phyloP scores from a whole-genome alignment of 1,140 invertebrate genomes.

The Frieseomelitta varia region DNA sequence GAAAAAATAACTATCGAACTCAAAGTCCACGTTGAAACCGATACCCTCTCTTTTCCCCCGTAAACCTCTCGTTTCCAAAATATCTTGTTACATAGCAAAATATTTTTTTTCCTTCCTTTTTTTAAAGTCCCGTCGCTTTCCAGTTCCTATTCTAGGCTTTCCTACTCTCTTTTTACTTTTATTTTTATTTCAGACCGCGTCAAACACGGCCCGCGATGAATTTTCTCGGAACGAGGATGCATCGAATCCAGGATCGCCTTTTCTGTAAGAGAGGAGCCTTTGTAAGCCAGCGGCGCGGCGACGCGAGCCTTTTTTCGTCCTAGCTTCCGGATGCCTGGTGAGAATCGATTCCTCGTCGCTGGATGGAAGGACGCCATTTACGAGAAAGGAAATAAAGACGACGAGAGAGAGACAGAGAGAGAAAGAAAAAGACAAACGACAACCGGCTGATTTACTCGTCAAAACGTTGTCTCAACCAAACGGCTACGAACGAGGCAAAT shows the following conservation, averaged over 20 bases:
- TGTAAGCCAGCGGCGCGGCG: not conserved
- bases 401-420: no score
- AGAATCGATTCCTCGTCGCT: slow-evolving; percentile 38
- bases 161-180: no score
- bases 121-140: no score
- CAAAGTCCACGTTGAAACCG: no score
- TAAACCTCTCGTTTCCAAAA: no score
- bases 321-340: slow-evolving; percentile 36
- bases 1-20: no score
- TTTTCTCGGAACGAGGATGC: not conserved
- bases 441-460: not conserved
- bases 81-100: no score
- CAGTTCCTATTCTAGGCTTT: no score
- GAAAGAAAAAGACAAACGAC: no score
- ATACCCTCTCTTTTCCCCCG: no score
- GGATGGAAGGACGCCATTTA: not conserved
- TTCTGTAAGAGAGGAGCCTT: not conserved
- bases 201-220: not conserved
- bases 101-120: no score
- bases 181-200: not conserved
- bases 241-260: slow-evolving; percentile 7
- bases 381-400: no score
- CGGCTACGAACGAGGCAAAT: not conserved
- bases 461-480: not conserved
- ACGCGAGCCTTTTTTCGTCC: slow-evolving; percentile 48